Conservation (phyloP, 2,113 vertebrate genomes). For the Chaetodon trifascialis region DNA sequence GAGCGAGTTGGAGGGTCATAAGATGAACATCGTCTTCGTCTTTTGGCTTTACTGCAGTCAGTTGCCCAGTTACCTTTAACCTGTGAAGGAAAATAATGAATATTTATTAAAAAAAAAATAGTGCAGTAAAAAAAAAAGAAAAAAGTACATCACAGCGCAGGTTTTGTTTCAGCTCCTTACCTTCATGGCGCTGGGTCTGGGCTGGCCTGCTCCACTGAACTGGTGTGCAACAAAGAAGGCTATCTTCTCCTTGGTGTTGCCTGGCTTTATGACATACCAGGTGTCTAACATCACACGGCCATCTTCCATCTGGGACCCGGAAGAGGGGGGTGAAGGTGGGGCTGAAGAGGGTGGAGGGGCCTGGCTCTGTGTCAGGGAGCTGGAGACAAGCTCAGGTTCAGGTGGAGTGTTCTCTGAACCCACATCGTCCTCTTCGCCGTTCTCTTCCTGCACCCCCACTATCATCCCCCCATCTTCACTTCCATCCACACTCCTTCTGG, state of each 20-base stretch:
- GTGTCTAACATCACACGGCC: constrained; percentile 94
- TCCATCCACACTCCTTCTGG: constrained; percentile 69
- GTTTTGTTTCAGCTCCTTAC: constrained; percentile 48
- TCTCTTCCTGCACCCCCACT: constrained; percentile 68
- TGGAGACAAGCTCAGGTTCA: constrained; percentile 53
- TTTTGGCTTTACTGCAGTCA: constrained; percentile 93
- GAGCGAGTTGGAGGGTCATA: constrained; percentile 85
- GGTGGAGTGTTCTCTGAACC: constrained; percentile 90
- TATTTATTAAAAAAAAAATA: not conserved
- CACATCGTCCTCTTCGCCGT: constrained; percentile 72
- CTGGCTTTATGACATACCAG: constrained; percentile 97
- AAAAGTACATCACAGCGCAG: not conserved
- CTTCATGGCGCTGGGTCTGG: constrained; percentile 91
- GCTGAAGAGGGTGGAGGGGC: constrained; percentile 58
- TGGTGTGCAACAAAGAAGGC: constrained; percentile 97
- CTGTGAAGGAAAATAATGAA: constrained; percentile 32
- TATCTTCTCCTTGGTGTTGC: constrained; percentile 98
- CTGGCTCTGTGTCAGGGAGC: constrained; percentile 59
- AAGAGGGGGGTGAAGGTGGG: constrained; percentile 62
- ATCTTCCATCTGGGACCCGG: constrained; percentile 85
- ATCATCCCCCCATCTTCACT: constrained; percentile 64
- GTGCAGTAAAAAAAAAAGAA: not conserved
- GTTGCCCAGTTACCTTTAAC: constrained; percentile 95
- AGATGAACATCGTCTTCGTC: constrained; percentile 90
- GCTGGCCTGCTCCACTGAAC: constrained; percentile 84